A percentile compares a stretch with the other conserved stretches of the same genome.
phyloP scores from a whole-genome alignment of 2,797 vertebrate species.

The Synanceia verrucosa region DNA sequence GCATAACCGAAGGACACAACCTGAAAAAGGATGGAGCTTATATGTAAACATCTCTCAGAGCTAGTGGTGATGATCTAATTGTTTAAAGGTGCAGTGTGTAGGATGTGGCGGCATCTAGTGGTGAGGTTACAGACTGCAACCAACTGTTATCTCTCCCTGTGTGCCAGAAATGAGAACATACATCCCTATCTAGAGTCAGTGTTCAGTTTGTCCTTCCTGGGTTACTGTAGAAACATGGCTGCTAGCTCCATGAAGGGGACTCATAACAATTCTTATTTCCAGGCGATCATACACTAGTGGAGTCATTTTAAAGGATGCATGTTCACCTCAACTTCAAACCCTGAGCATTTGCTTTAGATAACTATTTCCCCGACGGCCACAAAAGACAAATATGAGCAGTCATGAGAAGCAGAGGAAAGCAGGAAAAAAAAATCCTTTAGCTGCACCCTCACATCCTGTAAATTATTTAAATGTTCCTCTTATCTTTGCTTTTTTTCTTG shows the following conservation, averaged over 20 bases:
- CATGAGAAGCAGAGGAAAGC: not conserved
- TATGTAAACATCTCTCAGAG: conserved; percentile 18
- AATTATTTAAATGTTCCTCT: not conserved
- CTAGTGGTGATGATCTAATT: not conserved
- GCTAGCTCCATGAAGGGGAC: no score
- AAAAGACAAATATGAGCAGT: not conserved
- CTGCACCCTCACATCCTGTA: not conserved
- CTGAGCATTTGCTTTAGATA: no score
- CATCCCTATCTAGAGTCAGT: not conserved
- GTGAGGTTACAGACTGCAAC: not conserved
- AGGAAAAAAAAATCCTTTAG: not conserved
- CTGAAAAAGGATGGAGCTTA: conserved; percentile 6
- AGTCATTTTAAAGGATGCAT: no score
- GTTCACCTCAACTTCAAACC: no score
- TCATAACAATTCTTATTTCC: no score
- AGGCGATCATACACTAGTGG: no score
- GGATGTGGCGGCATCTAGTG: not conserved
- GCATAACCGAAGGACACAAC: conserved; percentile 42
- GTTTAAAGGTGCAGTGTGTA: not conserved
- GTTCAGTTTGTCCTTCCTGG: no score
- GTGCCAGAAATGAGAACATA: not conserved
- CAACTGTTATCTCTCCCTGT: not conserved
- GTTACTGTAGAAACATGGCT: no score
- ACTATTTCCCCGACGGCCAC: no score
- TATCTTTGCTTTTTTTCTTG: not conserved